phyloP scores from a whole-genome alignment of 1,140 invertebrate genomes.

The Apis dorsata region DNA sequence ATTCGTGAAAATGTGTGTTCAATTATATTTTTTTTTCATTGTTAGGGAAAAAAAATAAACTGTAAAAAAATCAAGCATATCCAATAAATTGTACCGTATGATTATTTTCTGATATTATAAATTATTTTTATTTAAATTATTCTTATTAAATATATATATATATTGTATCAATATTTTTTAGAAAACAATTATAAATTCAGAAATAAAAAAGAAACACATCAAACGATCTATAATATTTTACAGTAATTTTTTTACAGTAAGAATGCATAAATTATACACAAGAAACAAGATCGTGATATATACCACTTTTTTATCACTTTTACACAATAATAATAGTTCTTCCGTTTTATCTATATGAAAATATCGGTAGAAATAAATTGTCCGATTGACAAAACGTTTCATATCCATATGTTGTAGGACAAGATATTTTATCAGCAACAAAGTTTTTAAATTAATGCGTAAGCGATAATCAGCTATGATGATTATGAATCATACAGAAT shows the following conservation, averaged over 20 bases:
- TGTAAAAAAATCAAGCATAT: not conserved
- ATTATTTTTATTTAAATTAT: too few species aligned
- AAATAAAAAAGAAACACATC: not conserved
- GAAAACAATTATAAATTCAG: not conserved
- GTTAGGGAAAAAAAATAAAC: not conserved
- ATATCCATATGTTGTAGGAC: not conserved
- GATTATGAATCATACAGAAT: not conserved
- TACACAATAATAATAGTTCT: not conserved
- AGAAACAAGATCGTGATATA: not conserved
- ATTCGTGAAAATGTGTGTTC: not conserved
- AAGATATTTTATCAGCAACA: not conserved
- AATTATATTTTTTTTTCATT: not conserved
- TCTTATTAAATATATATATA: not conserved
- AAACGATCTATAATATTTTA: not conserved
- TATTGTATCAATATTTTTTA: not conserved
- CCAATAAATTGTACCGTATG: not conserved
- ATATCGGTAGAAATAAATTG: conserved; percentile 1
- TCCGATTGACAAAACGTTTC: conserved; percentile 4
- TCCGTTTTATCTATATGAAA: conserved; percentile 6
- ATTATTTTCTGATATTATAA: not conserved
- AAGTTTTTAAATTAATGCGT: conserved; percentile 14
- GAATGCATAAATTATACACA: not conserved
- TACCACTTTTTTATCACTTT: not conserved
- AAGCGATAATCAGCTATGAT: not conserved
- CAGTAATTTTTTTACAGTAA: not conserved